Evolutionary conservation across 2,113 vertebrate species (phyloP), one percentile per base, ranked within the genome.

Genomic region (Pangasianodon hypophthalmus): DNA sequence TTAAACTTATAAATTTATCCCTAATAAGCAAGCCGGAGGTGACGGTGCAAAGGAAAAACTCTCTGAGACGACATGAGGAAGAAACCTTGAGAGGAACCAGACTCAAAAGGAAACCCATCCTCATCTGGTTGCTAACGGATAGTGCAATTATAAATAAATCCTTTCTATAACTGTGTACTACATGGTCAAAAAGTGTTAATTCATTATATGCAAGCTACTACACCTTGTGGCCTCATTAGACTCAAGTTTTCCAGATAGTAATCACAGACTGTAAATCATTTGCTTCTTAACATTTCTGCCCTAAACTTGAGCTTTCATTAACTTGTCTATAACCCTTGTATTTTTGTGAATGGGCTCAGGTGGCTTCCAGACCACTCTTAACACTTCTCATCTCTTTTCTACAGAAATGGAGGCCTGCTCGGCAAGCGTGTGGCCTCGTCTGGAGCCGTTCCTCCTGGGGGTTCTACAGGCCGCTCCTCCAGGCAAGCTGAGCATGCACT

Each of bases 401-500:
- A 14, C 26, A 95, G 95, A 91, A 79, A 98, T 97, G 97, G 97
- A 97, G 69, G 81, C 90, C 54, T 93, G 94, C 0, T 9, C 85
- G 3, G 95, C 97, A 91, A 95, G 93, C 88, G 94, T 99, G 56
- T 99, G 98, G 98, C 97, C 97, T 24, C 96, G 96, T 90, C 96
- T 97, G 92, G 98, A 99, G 87, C 97, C 98, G 77, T 98, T 99
- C 90, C 91, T 99, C 58, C 94, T 97, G 91, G 98, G 98, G 0
- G 96, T 95, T 1, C 93, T 99, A 91, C 97, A 97, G 86, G 94
- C 93, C 26, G 95, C 97, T 0, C 97, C 98, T 29, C 96, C 97
- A 0, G 93, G 96, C 91, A 99, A 98, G 86, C 97, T 99, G 90
- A 95, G 96, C 82, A 94, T 97, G 87, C 97, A 98, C 93, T 99